Evolutionary conservation across 2,888 invertebrate genomes (phyloP).

Genomic region (Acleris emargana): DNA sequence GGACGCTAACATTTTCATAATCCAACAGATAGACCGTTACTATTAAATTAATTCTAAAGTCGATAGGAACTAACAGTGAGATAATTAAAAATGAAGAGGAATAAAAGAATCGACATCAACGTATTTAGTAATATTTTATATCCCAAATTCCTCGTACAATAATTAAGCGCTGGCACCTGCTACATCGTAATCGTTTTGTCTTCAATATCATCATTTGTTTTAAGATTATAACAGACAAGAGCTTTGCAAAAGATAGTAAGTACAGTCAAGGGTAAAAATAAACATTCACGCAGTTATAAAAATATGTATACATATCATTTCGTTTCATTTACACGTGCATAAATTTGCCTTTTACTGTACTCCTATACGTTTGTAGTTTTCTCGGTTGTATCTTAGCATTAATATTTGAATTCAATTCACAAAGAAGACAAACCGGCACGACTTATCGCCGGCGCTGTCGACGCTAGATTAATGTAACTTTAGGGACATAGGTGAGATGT

Average conservation of each 20-base stretch:
- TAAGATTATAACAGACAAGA: no score
- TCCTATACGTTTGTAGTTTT: no score
- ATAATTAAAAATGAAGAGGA: constrained; percentile 4
- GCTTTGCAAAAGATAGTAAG: no score
- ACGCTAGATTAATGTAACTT: neutral
- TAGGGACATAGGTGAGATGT: constrained; percentile 36
- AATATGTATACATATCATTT: neutral
- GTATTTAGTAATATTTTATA: no score
- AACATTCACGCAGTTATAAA: no score
- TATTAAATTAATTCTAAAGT: constrained; percentile 26
- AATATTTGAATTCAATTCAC: constrained; percentile 4
- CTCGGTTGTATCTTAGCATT: neutral
- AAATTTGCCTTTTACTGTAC: no score
- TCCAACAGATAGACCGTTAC: constrained; percentile 29
- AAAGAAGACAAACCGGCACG: neutral
- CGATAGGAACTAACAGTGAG: constrained; percentile 31
- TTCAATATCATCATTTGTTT: neutral
- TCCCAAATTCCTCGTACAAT: no score
- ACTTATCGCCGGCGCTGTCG: neutral
- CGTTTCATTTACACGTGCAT: neutral
- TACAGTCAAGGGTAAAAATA: no score
- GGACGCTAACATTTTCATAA: constrained; percentile 27
- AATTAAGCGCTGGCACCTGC: no score
- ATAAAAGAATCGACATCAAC: neutral
- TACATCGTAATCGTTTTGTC: neutral